Conservation (phyloP, 2,888 invertebrate genomes). For the Buathra laborator region DNA sequence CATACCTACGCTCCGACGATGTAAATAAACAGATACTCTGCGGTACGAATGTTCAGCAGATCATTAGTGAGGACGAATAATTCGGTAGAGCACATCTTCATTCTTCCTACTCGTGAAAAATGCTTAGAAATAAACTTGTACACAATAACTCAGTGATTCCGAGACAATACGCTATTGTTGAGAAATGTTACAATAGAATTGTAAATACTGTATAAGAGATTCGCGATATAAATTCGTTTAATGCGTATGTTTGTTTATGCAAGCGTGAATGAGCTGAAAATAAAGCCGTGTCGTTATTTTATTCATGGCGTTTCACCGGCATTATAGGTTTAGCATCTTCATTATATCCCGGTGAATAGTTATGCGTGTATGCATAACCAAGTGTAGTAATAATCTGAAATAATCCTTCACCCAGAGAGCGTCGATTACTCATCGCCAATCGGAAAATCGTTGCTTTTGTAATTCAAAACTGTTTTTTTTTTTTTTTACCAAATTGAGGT, state of each 20-base stretch:
- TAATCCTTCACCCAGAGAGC: neutral
- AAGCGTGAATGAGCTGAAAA: neutral
- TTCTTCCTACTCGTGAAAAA: neutral
- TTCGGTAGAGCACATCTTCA: neutral
- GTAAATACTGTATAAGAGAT: neutral
- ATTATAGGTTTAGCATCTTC: constrained; percentile 37
- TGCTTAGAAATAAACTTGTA: neutral
- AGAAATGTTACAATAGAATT: neutral
- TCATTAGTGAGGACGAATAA: neutral
- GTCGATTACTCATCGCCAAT: neutral
- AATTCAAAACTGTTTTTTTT: neutral
- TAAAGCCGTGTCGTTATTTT: constrained; percentile 38
- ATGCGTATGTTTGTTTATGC: neutral
- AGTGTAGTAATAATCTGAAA: neutral
- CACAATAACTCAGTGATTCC: neutral
- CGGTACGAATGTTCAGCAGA: neutral
- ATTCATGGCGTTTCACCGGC: constrained; percentile 40
- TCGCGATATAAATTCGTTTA: neutral
- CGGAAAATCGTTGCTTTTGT: neutral
- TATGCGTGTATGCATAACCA: neutral
- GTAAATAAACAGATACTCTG: neutral
- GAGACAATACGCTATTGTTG: constrained; percentile 8
- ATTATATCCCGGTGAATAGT: constrained; percentile 22
- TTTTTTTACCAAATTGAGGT: neutral
- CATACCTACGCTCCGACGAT: neutral